These are phyloP conservation scores for Pristionchus japonicus DNA, from an alignment of 2,888 invertebrate species.

Conservation along the genomic window DNA sequence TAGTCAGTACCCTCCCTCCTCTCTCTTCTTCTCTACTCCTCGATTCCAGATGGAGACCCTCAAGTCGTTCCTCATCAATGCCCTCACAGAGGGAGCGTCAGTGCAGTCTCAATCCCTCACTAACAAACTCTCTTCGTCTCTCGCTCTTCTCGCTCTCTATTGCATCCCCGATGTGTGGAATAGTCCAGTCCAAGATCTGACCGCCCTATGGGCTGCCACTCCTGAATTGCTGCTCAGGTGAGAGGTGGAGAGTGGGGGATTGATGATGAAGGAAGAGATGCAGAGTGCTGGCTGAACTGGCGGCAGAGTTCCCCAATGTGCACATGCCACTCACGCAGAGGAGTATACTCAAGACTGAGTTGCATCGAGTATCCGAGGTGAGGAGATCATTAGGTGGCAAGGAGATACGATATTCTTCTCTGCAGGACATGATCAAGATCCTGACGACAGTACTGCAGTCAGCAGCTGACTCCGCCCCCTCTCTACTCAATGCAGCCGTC, in stretches of 20 bases:
- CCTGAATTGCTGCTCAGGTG: slow-evolving; percentile 65
- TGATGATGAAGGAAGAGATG: background rate
- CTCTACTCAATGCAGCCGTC: slow-evolving; percentile 66
- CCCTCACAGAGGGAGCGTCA: slow-evolving; percentile 51
- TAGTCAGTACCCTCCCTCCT: slow-evolving; percentile 50
- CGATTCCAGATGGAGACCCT: slow-evolving; percentile 52
- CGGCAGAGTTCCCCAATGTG: slow-evolving; percentile 66
- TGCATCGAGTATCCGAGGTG: slow-evolving; percentile 62
- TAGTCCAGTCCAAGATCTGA: slow-evolving; percentile 64
- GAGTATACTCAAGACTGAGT: slow-evolving; percentile 60
- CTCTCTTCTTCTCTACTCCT: background rate
- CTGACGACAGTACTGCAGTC: slow-evolving; percentile 58
- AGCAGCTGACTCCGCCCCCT: slow-evolving; percentile 60
- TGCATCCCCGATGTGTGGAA: slow-evolving; percentile 66
- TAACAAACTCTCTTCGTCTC: slow-evolving; percentile 58
- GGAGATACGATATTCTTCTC: too few species aligned
- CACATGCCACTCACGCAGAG: slow-evolving; percentile 63
- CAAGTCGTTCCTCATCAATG: slow-evolving; percentile 57
- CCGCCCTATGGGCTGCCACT: slow-evolving; percentile 56
- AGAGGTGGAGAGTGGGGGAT: background rate
- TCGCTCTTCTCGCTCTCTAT: slow-evolving; percentile 60
- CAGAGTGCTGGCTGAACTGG: slow-evolving; percentile 67
- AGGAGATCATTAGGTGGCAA: background rate
- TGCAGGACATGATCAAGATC: slow-evolving; percentile 63
- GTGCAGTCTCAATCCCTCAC: slow-evolving; percentile 52